phyloP scores from a whole-genome alignment of 1,140 invertebrate genomes.

The Ips typographus region DNA sequence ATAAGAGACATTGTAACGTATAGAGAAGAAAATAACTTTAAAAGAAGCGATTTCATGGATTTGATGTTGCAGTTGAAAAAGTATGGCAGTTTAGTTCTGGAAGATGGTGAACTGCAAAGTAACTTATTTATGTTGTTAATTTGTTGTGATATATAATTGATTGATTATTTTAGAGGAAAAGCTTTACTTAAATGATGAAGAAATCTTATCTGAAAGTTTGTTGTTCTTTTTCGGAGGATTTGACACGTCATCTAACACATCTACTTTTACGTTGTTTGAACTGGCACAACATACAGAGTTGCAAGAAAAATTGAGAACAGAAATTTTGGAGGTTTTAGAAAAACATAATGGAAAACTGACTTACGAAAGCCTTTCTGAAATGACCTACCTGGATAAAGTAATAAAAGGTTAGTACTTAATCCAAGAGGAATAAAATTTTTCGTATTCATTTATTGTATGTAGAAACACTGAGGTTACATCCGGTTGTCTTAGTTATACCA shows the following conservation, averaged over 20 bases:
- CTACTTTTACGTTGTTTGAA: constrained; percentile 51
- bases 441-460: constrained; percentile 32
- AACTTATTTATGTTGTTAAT: background rate
- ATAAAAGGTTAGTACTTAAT: constrained; percentile 51
- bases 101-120: background rate
- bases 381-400: constrained; percentile 51
- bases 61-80: background rate
- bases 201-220: background rate
- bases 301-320: constrained; percentile 52
- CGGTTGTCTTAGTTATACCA: constrained; percentile 55
- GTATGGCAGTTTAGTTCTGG: background rate
- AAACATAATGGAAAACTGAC: constrained; percentile 55
- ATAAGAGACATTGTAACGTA: background rate
- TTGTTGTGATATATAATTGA: background rate
- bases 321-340: constrained; percentile 52
- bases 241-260: constrained; percentile 51
- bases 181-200: background rate
- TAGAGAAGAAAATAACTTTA: background rate
- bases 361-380: constrained; percentile 59
- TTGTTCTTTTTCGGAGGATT: constrained; percentile 45
- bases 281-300: constrained; percentile 51
- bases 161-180: no score
- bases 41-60: constrained; percentile 1
- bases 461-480: constrained; percentile 62
- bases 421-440: background rate